Percentiles rank a stretch among this genome's conserved stretches.
Conservation (phyloP, 2,797 vertebrate species). For the Champsocephalus esox region DNA sequence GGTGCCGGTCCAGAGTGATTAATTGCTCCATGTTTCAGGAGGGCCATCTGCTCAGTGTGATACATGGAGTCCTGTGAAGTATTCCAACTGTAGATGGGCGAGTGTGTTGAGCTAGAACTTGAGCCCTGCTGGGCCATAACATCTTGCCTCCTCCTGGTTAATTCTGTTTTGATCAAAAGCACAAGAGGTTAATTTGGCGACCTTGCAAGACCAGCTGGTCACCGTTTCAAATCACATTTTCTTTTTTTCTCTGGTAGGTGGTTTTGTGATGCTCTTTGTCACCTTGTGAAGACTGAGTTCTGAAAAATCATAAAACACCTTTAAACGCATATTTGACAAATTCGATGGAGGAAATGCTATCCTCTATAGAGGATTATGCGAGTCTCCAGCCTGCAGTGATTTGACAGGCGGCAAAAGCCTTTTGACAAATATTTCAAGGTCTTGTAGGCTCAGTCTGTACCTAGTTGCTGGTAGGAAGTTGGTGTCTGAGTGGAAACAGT, state of each 20-base stretch:
- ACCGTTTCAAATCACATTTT: constrained; percentile 72
- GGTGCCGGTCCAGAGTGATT: constrained; percentile 49
- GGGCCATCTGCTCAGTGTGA: constrained; percentile 52
- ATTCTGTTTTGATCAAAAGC: constrained; percentile 85
- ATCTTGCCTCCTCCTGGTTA: constrained; percentile 72
- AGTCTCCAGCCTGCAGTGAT: constrained; percentile 32
- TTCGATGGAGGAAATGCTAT: constrained; percentile 5
- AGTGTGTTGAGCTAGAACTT: constrained; percentile 44
- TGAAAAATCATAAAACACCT: constrained; percentile 8
- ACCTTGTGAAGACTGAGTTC: constrained; percentile 22
- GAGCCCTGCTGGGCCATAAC: constrained; percentile 69
- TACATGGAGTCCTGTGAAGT: constrained; percentile 61
- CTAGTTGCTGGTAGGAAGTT: constrained; percentile 48
- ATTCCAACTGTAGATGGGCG: constrained; percentile 46
- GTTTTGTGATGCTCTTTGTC: constrained; percentile 56
- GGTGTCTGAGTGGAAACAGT: constrained; percentile 73
- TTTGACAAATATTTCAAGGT: constrained; percentile 56
- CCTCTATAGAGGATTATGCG: constrained; percentile 26
- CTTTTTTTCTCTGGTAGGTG: constrained; percentile 41
- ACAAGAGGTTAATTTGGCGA: constrained; percentile 77
- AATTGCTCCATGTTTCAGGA: constrained; percentile 46
- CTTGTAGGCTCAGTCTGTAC: constrained; percentile 48
- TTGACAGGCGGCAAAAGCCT: constrained; percentile 46
- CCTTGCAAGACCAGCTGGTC: constrained; percentile 77
- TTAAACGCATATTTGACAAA: constrained; percentile 3